These are phyloP conservation scores for Syndactyla subalaris DNA, from an alignment of 2,797 vertebrate genomes.

Conservation along the genomic window DNA sequence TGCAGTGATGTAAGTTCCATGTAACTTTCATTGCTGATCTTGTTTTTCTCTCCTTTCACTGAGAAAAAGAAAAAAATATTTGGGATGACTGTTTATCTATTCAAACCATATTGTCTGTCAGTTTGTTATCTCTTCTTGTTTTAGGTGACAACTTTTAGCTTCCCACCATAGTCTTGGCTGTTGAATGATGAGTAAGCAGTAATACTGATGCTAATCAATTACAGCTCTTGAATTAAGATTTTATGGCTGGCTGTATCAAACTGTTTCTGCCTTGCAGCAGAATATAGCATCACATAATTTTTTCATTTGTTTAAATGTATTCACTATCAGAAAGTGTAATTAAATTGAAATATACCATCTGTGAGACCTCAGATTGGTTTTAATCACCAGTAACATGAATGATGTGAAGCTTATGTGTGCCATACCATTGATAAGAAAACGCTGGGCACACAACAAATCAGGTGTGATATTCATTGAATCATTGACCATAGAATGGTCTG, in stretches of 20 bases:
- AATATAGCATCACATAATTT: background rate
- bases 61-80: background rate
- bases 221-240: background rate
- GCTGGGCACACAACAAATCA: background rate
- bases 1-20: background rate
- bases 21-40: background rate
- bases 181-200: background rate
- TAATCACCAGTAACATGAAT: background rate
- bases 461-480: background rate
- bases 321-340: background rate
- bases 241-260: background rate
- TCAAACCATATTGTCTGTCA: background rate
- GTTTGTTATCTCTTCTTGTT: background rate
- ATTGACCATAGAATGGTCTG: background rate
- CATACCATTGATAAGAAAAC: background rate
- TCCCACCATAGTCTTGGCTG: background rate
- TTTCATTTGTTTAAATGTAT: background rate
- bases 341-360: slow-evolving; percentile 1
- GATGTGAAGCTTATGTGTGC: background rate
- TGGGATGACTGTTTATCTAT: background rate
- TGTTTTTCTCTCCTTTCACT: background rate
- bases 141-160: background rate
- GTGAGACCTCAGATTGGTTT: background rate
- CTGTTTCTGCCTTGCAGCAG: background rate
- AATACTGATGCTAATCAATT: background rate